Conservation (phyloP, 2,113 vertebrate genomes). For the Antechinus flavipes region DNA sequence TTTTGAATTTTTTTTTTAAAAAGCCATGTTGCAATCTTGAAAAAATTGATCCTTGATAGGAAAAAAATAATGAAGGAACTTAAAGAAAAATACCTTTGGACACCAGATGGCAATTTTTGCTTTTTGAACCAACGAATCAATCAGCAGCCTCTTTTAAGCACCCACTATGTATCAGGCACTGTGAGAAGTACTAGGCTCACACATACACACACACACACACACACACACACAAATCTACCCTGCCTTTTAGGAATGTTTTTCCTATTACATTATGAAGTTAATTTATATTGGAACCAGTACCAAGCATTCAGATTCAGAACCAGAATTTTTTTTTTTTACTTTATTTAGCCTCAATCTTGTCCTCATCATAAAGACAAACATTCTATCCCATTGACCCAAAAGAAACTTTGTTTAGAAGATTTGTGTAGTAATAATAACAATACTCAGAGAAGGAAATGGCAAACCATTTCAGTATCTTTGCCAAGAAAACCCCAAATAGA, state of each 20-base stretch:
- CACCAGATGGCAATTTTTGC: neutral
- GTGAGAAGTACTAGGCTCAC: neutral
- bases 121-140: neutral
- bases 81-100: neutral
- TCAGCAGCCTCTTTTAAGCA: neutral
- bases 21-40: neutral
- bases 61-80: neutral
- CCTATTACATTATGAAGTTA: neutral
- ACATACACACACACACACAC: too few relatives aligned
- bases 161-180: neutral
- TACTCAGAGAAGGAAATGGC: neutral
- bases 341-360: slow-evolving; percentile 24
- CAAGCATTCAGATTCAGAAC: slow-evolving; percentile 35
- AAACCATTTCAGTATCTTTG: neutral
- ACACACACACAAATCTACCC: neutral
- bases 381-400: neutral
- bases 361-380: slow-evolving; percentile 33
- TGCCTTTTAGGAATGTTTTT: neutral
- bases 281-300: slow-evolving; percentile 39
- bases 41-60: neutral
- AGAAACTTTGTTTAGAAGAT: slow-evolving; percentile 21
- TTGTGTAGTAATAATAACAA: slow-evolving; percentile 22
- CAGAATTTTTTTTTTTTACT: neutral
- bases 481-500: neutral
- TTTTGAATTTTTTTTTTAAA: neutral